A percentile compares a stretch with the other conserved stretches of the same genome.
Evolutionary conservation across 1,140 invertebrate species (phyloP).

Genomic region (Bombyx mori): ASM3026992v2 NC_085123.1:8329501-8330000

Average conservation of each 20-base stretch:
- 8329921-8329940: not conserved
- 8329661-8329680: conserved; percentile 12
- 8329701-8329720: conserved; percentile 76
- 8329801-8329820: conserved; percentile 75
- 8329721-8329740: conserved; percentile 77
- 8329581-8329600: conserved; percentile 2
- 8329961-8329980: not conserved
- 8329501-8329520: conserved; percentile 73
- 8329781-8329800: conserved; percentile 75
- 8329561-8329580: conserved; percentile 9
- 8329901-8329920: not conserved
- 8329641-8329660: conserved; percentile 22
- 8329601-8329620: conserved; percentile 12
- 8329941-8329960: not conserved
- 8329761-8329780: conserved; percentile 72
- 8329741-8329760: conserved; percentile 81
- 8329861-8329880: conserved; percentile 20
- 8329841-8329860: conserved; percentile 30
- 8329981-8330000: conserved; percentile 9
- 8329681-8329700: conserved; percentile 28
- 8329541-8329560: conserved; percentile 30
- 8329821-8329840: conserved; percentile 69
- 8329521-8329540: conserved; percentile 71
- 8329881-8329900: not conserved
- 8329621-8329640: conserved; percentile 67